Base-by-base conservation (phyloP, 1,140 invertebrate species). In the Octopus bimaculoides region DNA sequence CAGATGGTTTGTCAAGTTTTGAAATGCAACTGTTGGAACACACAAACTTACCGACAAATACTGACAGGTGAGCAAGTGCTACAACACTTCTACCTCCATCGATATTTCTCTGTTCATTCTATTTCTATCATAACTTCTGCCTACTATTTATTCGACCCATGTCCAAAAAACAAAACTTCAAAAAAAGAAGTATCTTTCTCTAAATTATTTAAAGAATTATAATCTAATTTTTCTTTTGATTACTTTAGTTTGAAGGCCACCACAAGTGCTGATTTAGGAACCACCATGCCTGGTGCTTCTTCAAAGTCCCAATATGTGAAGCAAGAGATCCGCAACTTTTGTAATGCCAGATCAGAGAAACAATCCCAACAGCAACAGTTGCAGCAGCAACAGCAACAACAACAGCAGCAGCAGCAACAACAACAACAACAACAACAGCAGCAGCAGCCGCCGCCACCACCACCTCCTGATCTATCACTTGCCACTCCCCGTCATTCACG, bases 261-360 rank as follows among this genome's bases (percentile, higher is more conserved):
- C 9, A 7, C 52, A 53, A 52, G 41, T 53, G 26, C 17, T 12
- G 52, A 53, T 14, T 52, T 52, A 41, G 74, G 52, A 53, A 54
- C 53, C 55, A 12, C 77, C 12, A 61, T 80, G 71, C 14, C 77
- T 14, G 55, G 77, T 12, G 61, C 81, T 7, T 82, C 77, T 73
- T 80, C 83, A 0, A 93, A 94, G 61, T 93, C 93, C 9, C 95
- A 97, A 89, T 96, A 94, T 90, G 95, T 97, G 81, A 93, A 95
- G 86, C 95, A 97, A 92, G 96, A 96, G 90, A 91, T 97, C 83
- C 92, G 96, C 85, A 95, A 95, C 26, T 93, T 95, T 80, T 95
- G 97, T 80, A 95, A 94, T 82, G 95, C 94, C 54, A 92, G 96
- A 85, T 94, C 94, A 17, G 93, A 93, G 81, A 92, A 92, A 81